Evolutionary conservation across 1,140 invertebrate genomes (phyloP).

Genomic region (Maniola jurtina): DNA sequence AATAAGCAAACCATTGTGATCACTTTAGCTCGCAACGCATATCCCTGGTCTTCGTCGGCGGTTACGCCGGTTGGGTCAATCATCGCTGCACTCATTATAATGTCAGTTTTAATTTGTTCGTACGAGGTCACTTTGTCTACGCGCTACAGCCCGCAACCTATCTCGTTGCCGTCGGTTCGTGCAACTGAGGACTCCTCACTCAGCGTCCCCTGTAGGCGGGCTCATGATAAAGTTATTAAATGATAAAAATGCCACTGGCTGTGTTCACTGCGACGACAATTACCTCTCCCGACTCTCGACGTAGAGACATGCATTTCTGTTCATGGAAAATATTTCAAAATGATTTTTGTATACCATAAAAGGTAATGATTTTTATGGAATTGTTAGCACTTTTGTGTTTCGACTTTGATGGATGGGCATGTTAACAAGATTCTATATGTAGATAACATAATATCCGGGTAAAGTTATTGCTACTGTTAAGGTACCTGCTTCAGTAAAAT

Average conservation of each 20-base stretch:
- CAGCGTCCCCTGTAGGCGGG: conserved; percentile 43
- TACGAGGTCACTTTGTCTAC: conserved; percentile 5
- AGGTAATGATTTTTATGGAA: conserved; percentile 3
- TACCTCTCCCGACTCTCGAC: background rate
- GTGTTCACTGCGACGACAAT: background rate
- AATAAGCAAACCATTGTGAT: conserved; percentile 86
- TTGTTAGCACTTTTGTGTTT: background rate
- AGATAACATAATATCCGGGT: no score
- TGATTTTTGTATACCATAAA: background rate
- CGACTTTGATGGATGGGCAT: background rate
- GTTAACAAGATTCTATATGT: background rate
- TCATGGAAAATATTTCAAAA: background rate
- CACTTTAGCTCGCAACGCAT: conserved; percentile 80
- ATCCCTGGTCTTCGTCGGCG: conserved; percentile 34
- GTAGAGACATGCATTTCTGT: background rate
- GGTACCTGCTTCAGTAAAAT: no score
- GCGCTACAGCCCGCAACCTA: background rate
- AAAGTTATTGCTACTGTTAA: no score
- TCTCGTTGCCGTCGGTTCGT: conserved; percentile 27
- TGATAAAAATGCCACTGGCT: conserved; percentile 63
- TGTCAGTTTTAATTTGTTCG: conserved; percentile 34
- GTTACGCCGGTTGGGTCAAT: conserved; percentile 30
- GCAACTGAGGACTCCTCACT: conserved; percentile 53
- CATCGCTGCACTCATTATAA: conserved; percentile 44
- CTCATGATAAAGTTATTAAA: conserved; percentile 64